phyloP scores from a whole-genome alignment of 2,797 vertebrate genomes.

The Pristis pectinata region DNA sequence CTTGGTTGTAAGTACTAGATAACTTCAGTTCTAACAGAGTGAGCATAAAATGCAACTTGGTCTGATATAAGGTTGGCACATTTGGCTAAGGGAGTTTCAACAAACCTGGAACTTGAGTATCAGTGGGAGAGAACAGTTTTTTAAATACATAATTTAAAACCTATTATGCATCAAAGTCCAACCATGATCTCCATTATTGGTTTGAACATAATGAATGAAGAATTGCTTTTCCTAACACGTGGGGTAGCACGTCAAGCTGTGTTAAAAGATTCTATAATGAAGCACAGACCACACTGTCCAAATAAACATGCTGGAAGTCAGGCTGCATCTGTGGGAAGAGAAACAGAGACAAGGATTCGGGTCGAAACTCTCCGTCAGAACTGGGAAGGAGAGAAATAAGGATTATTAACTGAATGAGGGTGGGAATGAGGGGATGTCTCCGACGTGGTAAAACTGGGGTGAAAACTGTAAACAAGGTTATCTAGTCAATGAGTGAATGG shows the following conservation, averaged over 20 bases:
- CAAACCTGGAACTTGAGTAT: not conserved
- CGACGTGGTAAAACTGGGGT: too few species aligned
- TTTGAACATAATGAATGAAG: not conserved
- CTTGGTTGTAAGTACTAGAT: not conserved
- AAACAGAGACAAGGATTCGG: too few species aligned
- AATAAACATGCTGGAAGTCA: too few species aligned
- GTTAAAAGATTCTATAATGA: constrained; percentile 2
- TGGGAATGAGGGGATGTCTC: too few species aligned
- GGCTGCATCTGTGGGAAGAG: too few species aligned
- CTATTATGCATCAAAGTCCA: not conserved
- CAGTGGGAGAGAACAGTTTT: not conserved
- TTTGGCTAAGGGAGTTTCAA: not conserved
- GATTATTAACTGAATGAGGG: too few species aligned
- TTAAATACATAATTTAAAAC: not conserved
- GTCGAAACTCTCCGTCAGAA: too few species aligned
- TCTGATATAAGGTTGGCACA: not conserved
- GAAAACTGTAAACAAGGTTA: too few species aligned
- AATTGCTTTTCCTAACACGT: not conserved
- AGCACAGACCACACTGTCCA: not conserved
- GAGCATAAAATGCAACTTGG: not conserved
- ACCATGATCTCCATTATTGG: not conserved
- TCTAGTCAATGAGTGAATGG: too few species aligned
- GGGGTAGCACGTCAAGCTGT: not conserved
- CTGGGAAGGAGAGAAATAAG: too few species aligned
- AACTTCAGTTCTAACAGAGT: not conserved